A percentile compares a stretch with the other conserved stretches of the same genome.
These are phyloP conservation scores for Dryobates pubescens DNA, from an alignment of 2,797 vertebrate genomes.

Conservation along the genomic window DNA sequence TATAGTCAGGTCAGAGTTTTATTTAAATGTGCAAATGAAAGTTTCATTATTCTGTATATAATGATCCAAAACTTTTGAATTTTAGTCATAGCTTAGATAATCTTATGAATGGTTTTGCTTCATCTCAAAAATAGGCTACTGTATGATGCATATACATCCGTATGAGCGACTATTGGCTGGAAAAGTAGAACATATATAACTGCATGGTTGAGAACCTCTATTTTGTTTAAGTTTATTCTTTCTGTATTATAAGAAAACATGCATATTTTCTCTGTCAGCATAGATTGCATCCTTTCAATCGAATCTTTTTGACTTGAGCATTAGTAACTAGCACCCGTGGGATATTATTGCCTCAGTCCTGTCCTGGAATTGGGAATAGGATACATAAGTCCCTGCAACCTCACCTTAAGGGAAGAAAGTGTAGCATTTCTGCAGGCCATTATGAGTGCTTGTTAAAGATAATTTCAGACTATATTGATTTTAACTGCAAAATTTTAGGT, in stretches of 20 bases:
- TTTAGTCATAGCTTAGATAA: not conserved
- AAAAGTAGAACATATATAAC: not conserved
- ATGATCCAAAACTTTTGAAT: not conserved
- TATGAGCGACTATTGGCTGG: not conserved
- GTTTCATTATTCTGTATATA: not conserved
- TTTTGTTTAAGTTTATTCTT: not conserved
- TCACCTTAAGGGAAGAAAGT: not conserved
- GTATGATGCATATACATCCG: rapidly evolving
- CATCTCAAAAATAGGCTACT: not conserved
- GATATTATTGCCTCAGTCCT: not conserved
- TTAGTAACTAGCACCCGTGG: not conserved
- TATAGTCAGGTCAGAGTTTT: not conserved
- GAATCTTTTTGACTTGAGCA: not conserved
- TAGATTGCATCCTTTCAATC: not conserved
- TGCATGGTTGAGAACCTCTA: not conserved
- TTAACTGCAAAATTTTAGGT: not conserved
- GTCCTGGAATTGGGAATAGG: not conserved
- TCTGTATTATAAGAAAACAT: not conserved
- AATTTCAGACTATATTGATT: not conserved
- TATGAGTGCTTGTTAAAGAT: not conserved
- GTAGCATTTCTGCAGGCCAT: not conserved
- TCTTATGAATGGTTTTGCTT: not conserved
- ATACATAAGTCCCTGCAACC: not conserved
- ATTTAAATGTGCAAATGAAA: not conserved
- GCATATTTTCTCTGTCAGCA: not conserved